Conservation (phyloP, 2,888 invertebrate species). For the Lasiommata megera region DNA sequence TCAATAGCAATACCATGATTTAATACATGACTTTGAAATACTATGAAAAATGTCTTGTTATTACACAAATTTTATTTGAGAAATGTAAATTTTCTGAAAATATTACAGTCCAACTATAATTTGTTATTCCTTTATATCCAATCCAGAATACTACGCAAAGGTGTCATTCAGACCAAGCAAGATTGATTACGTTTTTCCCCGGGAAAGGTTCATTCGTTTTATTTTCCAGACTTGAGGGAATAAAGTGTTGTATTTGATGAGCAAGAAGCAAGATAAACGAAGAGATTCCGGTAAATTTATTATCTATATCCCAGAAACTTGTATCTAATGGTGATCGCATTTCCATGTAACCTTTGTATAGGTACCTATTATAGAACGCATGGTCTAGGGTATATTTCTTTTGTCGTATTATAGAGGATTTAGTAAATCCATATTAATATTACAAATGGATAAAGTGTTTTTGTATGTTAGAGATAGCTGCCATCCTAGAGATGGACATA, state of each 20-base stretch:
- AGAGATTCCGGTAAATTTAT: constrained; percentile 18
- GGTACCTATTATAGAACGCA: background rate
- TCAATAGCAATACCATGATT: too few relatives aligned
- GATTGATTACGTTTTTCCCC: constrained; percentile 42
- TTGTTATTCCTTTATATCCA: background rate
- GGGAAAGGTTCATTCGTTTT: constrained; percentile 52
- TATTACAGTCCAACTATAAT: background rate
- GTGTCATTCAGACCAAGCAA: constrained; percentile 52
- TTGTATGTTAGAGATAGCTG: too few relatives aligned
- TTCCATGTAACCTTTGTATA: background rate
- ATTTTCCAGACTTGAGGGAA: constrained; percentile 40
- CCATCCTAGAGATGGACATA: too few relatives aligned
- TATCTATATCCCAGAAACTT: background rate
- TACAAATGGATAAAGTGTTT: too few relatives aligned
- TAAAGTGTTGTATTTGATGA: constrained; percentile 46
- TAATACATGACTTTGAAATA: too few relatives aligned
- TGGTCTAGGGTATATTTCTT: background rate
- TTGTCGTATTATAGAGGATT: too few relatives aligned
- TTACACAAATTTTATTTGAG: too few relatives aligned
- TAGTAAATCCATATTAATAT: too few relatives aligned
- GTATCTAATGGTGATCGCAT: background rate
- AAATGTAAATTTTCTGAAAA: too few relatives aligned
- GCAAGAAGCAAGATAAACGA: constrained; percentile 27
- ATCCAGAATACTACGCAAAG: constrained; percentile 44
- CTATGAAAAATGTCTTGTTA: too few relatives aligned